Conservation (phyloP, 2,888 invertebrate species). For the Xestoiulus laeticollis region DNA sequence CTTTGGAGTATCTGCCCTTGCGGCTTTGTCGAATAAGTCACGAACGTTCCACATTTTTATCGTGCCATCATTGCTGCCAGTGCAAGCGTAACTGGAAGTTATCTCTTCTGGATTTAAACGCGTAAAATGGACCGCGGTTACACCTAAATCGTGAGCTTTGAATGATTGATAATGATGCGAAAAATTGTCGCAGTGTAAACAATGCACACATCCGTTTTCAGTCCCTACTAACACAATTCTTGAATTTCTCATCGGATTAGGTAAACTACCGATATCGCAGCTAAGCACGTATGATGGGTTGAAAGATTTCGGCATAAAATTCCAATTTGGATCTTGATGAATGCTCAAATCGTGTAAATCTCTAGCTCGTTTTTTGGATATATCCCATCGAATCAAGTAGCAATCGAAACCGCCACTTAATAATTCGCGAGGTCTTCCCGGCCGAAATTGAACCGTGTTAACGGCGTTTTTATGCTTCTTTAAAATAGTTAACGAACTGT, state of each 20-base stretch:
- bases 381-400: conserved; percentile 17
- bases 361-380: neutral
- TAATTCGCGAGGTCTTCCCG: neutral
- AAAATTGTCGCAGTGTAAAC: conserved; percentile 38
- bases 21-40: neutral
- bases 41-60: neutral
- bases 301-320: conserved; percentile 36
- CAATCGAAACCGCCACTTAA: conserved; percentile 44
- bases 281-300: conserved; percentile 44
- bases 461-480: conserved; percentile 40
- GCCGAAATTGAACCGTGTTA: neutral
- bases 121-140: conserved; percentile 20
- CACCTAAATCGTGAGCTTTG: conserved; percentile 41
- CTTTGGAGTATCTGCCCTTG: neutral
- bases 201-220: conserved; percentile 48
- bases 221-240: conserved; percentile 27
- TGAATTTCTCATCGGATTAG: neutral
- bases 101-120: neutral
- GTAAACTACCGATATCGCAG: conserved; percentile 1
- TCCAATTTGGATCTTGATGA: conserved; percentile 38
- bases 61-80: conserved; percentile 40
- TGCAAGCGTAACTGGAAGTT: neutral
- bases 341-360: neutral
- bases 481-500: neutral
- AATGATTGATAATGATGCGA: conserved; percentile 36